Conservation (phyloP, 2,797 vertebrate species). For the Argentina silus region DNA sequence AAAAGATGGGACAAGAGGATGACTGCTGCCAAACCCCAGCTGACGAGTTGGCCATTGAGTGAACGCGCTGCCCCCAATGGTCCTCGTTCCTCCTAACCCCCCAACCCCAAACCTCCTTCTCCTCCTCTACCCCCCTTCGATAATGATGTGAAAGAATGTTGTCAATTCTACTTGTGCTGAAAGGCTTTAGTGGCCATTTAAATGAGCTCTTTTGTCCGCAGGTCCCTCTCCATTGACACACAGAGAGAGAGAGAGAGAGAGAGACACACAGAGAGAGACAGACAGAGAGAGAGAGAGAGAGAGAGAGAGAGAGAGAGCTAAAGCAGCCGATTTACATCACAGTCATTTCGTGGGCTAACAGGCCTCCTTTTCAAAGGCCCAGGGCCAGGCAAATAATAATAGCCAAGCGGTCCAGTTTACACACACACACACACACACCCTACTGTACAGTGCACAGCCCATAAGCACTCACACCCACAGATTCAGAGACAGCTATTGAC, state of each 20-base stretch:
- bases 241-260: constrained; percentile 77
- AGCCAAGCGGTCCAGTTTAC: constrained; percentile 39
- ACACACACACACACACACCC: constrained; percentile 5
- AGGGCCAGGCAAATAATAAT: constrained; percentile 54
- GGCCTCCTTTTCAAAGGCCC: constrained; percentile 56
- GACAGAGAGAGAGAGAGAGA: constrained; percentile 60
- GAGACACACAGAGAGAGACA: constrained; percentile 72
- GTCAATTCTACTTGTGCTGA: constrained; percentile 76
- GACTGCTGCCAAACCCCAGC: constrained; percentile 71
- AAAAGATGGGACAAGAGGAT: constrained; percentile 39
- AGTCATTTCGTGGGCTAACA: constrained; percentile 62
- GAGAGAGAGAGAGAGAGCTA: constrained; percentile 43
- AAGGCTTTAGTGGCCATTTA: constrained; percentile 83
- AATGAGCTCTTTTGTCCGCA: constrained; percentile 80
- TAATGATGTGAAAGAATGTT: constrained; percentile 88
- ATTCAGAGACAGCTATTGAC: neutral
- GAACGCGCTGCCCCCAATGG: constrained; percentile 36
- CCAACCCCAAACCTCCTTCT: constrained; percentile 36
- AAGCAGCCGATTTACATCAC: constrained; percentile 73
- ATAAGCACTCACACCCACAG: neutral
- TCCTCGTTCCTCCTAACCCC: constrained; percentile 19
- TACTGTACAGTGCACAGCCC: constrained; percentile 4
- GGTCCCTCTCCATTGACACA: constrained; percentile 72
- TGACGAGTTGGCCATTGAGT: constrained; percentile 59
- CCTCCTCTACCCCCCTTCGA: constrained; percentile 55